A percentile compares a stretch with the other conserved stretches of the same genome.
phyloP scores from a whole-genome alignment of 2,888 invertebrate species.

The Protonemura montana region DNA sequence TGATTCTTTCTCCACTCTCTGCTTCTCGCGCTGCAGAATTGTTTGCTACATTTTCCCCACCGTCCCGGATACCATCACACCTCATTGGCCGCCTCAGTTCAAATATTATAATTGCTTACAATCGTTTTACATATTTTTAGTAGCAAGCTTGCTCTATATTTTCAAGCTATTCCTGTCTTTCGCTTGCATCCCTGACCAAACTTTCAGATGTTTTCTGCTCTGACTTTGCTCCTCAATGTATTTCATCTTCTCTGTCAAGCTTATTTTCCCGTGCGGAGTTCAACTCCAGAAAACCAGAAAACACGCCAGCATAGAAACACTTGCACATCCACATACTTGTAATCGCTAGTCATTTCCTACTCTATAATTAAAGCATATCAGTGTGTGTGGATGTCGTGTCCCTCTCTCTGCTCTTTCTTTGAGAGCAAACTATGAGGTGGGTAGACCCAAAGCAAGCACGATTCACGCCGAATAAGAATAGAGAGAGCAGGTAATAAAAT shows the following conservation, averaged over 20 bases:
- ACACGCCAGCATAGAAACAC: too few species aligned
- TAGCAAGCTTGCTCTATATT: not conserved
- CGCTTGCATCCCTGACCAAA: conserved; percentile 5
- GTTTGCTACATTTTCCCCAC: not conserved
- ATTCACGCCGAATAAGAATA: not conserved
- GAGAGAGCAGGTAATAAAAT: not conserved
- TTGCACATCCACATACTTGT: not conserved
- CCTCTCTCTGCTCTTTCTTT: too few species aligned
- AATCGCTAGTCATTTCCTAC: not conserved
- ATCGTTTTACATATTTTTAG: conserved; percentile 38
- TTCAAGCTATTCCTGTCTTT: conserved; percentile 28
- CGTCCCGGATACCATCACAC: conserved; percentile 8
- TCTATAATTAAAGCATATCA: not conserved
- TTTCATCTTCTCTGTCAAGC: conserved; percentile 7
- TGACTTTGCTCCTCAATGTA: not conserved
- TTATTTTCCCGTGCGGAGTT: not conserved
- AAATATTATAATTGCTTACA: conserved; percentile 41
- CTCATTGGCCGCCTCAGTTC: conserved; percentile 18
- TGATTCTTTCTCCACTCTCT: not conserved
- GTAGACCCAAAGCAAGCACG: not conserved
- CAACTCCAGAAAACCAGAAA: too few species aligned
- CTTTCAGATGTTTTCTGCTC: not conserved
- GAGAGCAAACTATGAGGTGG: too few species aligned
- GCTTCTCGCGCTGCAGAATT: not conserved
- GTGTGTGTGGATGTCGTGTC: too few species aligned